Evolutionary conservation across 2,888 invertebrate genomes (phyloP).

Genomic region (Drosophila histrio): DNA sequence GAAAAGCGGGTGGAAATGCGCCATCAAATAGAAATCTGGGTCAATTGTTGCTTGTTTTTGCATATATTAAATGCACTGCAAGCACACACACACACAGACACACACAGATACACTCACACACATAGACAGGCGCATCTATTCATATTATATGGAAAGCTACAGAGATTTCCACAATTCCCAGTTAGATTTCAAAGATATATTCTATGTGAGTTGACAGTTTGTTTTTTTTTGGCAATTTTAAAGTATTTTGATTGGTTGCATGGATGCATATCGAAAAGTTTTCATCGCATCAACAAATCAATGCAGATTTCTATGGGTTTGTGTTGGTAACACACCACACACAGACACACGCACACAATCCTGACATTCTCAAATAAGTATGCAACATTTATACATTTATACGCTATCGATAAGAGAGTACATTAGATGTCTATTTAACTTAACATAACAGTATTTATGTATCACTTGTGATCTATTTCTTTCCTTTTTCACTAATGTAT

Average conservation of each 20-base stretch:
- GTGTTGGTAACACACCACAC: slow-evolving; percentile 8
- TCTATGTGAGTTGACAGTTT: slow-evolving; percentile 49
- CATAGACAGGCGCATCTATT: slow-evolving; percentile 11
- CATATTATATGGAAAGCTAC: slow-evolving; percentile 1
- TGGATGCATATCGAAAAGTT: not conserved
- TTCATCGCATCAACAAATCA: slow-evolving; percentile 32
- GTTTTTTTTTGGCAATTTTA: slow-evolving; percentile 71
- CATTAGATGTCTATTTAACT: no score
- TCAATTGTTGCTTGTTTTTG: slow-evolving; percentile 79
- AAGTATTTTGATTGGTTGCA: slow-evolving; percentile 63
- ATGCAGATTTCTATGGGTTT: slow-evolving; percentile 12
- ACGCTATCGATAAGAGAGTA: not conserved
- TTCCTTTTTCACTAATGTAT: no score
- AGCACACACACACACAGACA: slow-evolving; percentile 3
- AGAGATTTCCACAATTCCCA: not conserved
- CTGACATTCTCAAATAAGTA: slow-evolving; percentile 5
- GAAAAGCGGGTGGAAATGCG: slow-evolving; percentile 1
- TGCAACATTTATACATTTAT: slow-evolving; percentile 3
- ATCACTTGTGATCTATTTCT: no score
- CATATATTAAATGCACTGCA: slow-evolving; percentile 54
- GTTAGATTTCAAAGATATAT: not conserved
- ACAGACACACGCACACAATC: slow-evolving; percentile 6
- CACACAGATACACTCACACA: not conserved
- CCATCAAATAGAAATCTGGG: slow-evolving; percentile 75
- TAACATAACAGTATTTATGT: no score